Evolutionary conservation across 2,888 invertebrate genomes (phyloP).

Genomic region (Phymatocera aterrima): DNA sequence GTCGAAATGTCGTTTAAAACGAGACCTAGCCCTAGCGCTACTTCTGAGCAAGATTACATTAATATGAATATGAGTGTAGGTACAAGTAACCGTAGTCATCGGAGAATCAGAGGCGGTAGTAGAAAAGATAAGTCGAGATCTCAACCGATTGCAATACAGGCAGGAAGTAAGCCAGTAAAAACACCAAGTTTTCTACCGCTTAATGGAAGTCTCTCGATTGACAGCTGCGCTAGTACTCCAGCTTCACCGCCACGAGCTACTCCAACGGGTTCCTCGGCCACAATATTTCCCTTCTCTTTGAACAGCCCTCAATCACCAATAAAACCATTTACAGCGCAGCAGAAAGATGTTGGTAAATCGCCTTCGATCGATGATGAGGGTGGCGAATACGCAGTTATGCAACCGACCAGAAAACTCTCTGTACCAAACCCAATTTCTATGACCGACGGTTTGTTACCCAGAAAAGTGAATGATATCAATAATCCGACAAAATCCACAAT

Average conservation of each 20-base stretch:
- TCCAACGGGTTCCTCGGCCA: constrained; percentile 79
- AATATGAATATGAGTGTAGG: constrained; percentile 76
- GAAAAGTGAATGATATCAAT: constrained; percentile 26
- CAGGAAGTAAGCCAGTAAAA: constrained; percentile 67
- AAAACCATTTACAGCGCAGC: constrained; percentile 72
- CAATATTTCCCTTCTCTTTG: constrained; percentile 82
- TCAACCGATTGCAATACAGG: constrained; percentile 81
- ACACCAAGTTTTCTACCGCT: constrained; percentile 75
- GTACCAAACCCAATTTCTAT: constrained; percentile 44
- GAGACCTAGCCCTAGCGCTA: constrained; percentile 65
- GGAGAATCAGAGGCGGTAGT: constrained; percentile 57
- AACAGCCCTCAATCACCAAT: constrained; percentile 82
- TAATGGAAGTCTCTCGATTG: constrained; percentile 72
- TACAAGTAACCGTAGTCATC: constrained; percentile 64
- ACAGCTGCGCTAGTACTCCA: constrained; percentile 72
- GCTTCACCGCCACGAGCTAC: constrained; percentile 77
- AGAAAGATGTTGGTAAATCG: constrained; percentile 45
- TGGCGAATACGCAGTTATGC: constrained; percentile 59
- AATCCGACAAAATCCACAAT: neutral
- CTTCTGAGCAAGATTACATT: constrained; percentile 76
- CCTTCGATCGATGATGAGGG: constrained; percentile 8
- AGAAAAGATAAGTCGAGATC: constrained; percentile 77
- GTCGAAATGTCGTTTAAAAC: constrained; percentile 81
- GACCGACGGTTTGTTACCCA: constrained; percentile 30
- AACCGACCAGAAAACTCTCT: constrained; percentile 56